Evolutionary conservation across 2,113 vertebrate species (phyloP).

Genomic region (Rhabdomys dilectus): DNA sequence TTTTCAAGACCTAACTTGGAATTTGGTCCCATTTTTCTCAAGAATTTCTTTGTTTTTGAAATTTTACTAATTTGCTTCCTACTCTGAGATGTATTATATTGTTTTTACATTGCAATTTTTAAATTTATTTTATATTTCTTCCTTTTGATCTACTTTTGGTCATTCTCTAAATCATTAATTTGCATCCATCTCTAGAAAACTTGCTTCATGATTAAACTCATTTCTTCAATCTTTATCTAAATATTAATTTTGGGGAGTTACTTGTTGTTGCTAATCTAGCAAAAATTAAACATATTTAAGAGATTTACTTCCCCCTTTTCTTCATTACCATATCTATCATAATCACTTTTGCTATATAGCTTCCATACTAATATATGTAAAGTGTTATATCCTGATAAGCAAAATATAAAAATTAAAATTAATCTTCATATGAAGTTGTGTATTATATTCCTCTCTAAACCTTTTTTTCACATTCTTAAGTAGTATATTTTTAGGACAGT

Average conservation of each 20-base stretch:
- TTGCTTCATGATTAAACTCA: neutral
- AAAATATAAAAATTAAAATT: neutral
- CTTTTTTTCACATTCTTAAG: neutral
- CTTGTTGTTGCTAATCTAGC: neutral
- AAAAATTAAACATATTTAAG: neutral
- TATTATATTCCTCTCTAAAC: neutral
- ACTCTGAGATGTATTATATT: neutral
- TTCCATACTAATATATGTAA: neutral
- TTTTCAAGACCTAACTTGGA: neutral
- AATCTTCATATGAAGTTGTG: neutral
- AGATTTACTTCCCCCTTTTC: neutral
- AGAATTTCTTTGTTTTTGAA: neutral
- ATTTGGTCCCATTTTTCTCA: neutral
- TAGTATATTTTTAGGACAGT: neutral
- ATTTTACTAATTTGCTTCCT: neutral
- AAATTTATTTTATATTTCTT: neutral
- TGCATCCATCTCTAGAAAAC: neutral
- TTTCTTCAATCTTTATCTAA: rapidly evolving
- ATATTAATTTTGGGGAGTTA: neutral
- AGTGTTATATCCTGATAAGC: neutral
- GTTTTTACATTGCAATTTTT: neutral
- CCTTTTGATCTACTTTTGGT: neutral
- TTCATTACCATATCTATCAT: neutral
- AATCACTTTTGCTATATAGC: neutral
- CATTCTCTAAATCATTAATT: neutral